Evolutionary conservation across 2,888 invertebrate genomes (phyloP).

Genomic region (Cosmorhoe ocellata): DNA sequence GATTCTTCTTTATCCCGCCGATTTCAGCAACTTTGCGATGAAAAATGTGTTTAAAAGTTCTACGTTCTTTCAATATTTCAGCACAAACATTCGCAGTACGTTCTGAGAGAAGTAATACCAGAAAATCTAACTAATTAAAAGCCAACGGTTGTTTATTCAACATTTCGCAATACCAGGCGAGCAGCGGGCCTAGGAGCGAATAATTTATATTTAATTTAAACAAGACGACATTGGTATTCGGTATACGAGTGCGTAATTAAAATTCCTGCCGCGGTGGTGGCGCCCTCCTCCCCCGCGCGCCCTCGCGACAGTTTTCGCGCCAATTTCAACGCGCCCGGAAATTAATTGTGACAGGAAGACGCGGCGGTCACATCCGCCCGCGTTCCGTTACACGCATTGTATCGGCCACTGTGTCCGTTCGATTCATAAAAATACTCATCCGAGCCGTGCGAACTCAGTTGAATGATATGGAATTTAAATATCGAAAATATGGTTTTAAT

Average conservation of each 20-base stretch:
- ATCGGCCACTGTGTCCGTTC: slow-evolving; percentile 49
- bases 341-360: slow-evolving; percentile 83
- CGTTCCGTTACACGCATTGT: slow-evolving; percentile 72
- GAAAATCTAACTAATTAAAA: slow-evolving; percentile 70
- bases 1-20: too few relatives aligned
- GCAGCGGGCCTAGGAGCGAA: slow-evolving; percentile 77
- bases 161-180: slow-evolving; percentile 71
- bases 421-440: slow-evolving; percentile 47
- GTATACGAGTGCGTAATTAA: slow-evolving; percentile 82
- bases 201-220: slow-evolving; percentile 83
- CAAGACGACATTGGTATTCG: slow-evolving; percentile 83
- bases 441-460: slow-evolving; percentile 33
- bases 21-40: neutral
- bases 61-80: slow-evolving; percentile 9
- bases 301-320: slow-evolving; percentile 81
- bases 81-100: slow-evolving; percentile 25
- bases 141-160: slow-evolving; percentile 73
- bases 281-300: slow-evolving; percentile 49
- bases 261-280: slow-evolving; percentile 77
- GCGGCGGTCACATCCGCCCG: slow-evolving; percentile 77
- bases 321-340: slow-evolving; percentile 82
- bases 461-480: slow-evolving; percentile 19
- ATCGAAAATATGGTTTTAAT: slow-evolving; percentile 23
- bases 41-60: slow-evolving; percentile 7
- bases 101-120: slow-evolving; percentile 40